Percentiles rank a stretch among this genome's conserved stretches.
phyloP scores from a whole-genome alignment of 1,140 invertebrate species.

The Danaus melanippus region DNA sequence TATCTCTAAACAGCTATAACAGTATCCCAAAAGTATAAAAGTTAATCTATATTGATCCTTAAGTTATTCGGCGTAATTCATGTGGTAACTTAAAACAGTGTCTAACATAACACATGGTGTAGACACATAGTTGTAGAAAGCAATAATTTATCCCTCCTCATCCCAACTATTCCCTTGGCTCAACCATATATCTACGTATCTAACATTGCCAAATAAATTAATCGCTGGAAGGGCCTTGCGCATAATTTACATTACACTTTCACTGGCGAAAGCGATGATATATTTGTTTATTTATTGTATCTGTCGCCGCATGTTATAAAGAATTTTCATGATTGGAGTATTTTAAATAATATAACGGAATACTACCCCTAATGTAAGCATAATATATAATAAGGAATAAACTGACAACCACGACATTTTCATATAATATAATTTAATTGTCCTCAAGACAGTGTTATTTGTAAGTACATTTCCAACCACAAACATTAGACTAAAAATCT shows the following conservation, averaged over 20 bases:
- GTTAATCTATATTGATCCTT: constrained; percentile 25
- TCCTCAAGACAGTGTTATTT: too few species aligned
- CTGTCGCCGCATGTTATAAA: too few species aligned
- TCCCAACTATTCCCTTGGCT: constrained; percentile 67
- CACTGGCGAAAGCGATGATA: too few species aligned
- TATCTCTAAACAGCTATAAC: constrained; percentile 6
- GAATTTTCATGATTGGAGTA: too few species aligned
- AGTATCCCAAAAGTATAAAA: constrained; percentile 13
- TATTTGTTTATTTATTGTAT: too few species aligned
- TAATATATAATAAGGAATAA: too few species aligned
- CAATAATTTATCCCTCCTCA: constrained; percentile 66
- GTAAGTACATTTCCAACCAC: too few species aligned
- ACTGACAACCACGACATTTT: too few species aligned
- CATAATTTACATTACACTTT: neutral
- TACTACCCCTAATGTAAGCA: too few species aligned
- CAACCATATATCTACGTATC: constrained; percentile 57
- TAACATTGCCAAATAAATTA: constrained; percentile 29
- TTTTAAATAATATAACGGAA: too few species aligned
- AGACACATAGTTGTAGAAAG: constrained; percentile 69
- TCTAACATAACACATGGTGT: constrained; percentile 63
- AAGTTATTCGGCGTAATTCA: constrained; percentile 42
- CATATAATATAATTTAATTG: too few species aligned
- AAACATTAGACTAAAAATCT: too few species aligned
- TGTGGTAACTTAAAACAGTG: constrained; percentile 59
- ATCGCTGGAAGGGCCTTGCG: constrained; percentile 28